phyloP scores from a whole-genome alignment of 2,113 vertebrate genomes.

The Mionectes macconnelli region DNA sequence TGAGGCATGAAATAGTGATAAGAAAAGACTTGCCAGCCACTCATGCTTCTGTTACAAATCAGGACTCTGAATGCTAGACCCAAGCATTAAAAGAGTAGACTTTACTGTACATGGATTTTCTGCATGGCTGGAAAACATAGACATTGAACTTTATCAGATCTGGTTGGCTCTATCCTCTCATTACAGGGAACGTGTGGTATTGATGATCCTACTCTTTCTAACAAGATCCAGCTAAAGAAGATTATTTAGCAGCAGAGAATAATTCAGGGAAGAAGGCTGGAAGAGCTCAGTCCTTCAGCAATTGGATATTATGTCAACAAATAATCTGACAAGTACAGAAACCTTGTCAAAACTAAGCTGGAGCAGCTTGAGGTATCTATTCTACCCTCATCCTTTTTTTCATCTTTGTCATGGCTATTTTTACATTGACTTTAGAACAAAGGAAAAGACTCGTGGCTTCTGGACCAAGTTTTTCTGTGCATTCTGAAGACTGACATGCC shows the following conservation, averaged over 20 bases:
- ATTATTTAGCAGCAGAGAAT: not conserved
- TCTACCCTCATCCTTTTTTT: not conserved
- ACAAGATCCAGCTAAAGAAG: not conserved
- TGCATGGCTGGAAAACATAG: not conserved
- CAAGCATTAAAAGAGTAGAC: not conserved
- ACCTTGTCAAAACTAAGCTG: not conserved
- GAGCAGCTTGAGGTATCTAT: not conserved
- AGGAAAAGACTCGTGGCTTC: not conserved
- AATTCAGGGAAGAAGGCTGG: not conserved
- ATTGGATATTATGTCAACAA: not conserved
- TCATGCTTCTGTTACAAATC: not conserved
- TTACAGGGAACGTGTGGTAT: not conserved
- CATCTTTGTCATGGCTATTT: not conserved
- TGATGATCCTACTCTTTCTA: not conserved
- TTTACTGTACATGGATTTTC: not conserved
- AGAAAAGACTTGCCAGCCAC: not conserved
- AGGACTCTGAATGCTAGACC: not conserved
- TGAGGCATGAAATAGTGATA: not conserved
- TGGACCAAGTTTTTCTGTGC: not conserved
- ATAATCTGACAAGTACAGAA: not conserved
- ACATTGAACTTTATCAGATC: not conserved
- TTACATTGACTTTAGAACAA: not conserved
- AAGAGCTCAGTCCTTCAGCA: not conserved
- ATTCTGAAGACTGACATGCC: not conserved
- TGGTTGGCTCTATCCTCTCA: not conserved